Percentiles rank a stretch among this genome's conserved stretches.
These are phyloP conservation scores for Chrysopilus asiliformis DNA, from an alignment of 2,888 invertebrate species.

Conservation along the genomic window DNA sequence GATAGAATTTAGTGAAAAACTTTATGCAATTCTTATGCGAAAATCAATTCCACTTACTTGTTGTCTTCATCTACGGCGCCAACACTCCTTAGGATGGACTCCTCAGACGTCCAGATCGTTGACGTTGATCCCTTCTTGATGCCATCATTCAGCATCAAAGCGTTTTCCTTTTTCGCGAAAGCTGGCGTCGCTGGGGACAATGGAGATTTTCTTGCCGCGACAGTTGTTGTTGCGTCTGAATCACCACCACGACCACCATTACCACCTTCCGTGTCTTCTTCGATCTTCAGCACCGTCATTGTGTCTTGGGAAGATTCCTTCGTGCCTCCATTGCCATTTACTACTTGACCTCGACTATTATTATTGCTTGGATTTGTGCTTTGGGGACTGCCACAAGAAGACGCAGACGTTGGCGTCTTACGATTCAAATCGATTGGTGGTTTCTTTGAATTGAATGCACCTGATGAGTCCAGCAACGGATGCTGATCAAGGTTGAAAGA, in stretches of 20 bases:
- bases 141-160: conserved; percentile 21
- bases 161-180: too few relatives aligned
- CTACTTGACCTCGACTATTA: neutral
- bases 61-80: conserved; percentile 37
- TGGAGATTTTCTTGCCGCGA: conserved; percentile 20
- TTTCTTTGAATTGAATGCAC: conserved; percentile 5
- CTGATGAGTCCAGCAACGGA: conserved; percentile 21
- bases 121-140: conserved; percentile 31
- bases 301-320: neutral
- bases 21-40: too few relatives aligned
- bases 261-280: conserved; percentile 15
- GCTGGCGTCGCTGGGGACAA: conserved; percentile 14
- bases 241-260: conserved; percentile 13
- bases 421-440: conserved; percentile 6
- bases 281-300: conserved; percentile 14
- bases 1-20: too few relatives aligned
- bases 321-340: neutral
- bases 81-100: conserved; percentile 34
- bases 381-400: too few relatives aligned
- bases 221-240: conserved; percentile 12
- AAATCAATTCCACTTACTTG: too few relatives aligned
- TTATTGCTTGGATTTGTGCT: neutral
- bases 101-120: conserved; percentile 36
- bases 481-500: conserved; percentile 36
- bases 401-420: neutral